Percentiles rank a stretch among this genome's conserved stretches.
phyloP scores from a whole-genome alignment of 2,797 vertebrate species.

The Acipenser ruthenus region DNA sequence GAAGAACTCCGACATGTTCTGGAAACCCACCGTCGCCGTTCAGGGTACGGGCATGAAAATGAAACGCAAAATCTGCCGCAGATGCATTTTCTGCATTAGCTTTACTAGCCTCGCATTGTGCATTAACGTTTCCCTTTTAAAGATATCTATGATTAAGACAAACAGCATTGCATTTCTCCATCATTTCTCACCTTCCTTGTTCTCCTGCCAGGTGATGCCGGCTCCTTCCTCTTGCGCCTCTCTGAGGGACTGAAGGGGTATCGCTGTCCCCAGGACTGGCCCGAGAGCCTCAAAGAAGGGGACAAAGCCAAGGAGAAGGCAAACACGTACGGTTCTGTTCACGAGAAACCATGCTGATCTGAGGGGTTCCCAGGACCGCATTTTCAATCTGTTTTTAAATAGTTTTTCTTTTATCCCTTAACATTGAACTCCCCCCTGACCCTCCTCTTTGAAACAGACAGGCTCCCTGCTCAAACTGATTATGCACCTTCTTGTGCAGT shows the following conservation, averaged over 20 bases:
- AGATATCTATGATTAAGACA: no score
- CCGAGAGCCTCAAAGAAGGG: conserved; percentile 59
- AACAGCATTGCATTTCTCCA: neutral
- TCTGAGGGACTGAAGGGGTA: conserved; percentile 66
- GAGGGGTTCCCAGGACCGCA: no score
- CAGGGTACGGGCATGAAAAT: conserved; percentile 51
- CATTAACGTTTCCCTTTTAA: no score
- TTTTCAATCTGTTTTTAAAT: neutral
- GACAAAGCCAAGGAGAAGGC: conserved; percentile 68
- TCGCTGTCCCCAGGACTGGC: conserved; percentile 71
- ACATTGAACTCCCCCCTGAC: neutral
- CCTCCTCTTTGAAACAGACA: no score
- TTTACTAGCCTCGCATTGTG: neutral
- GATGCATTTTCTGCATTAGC: neutral
- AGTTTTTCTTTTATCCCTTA: neutral
- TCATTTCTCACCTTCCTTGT: no score
- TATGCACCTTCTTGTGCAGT: neutral
- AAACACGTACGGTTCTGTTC: conserved; percentile 58
- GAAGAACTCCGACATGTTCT: conserved; percentile 85
- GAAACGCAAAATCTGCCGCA: neutral
- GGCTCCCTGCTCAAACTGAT: no score
- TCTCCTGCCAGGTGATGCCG: conserved; percentile 65
- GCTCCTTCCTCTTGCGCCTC: conserved; percentile 67
- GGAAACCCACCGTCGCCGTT: conserved; percentile 79
- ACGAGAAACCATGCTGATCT: neutral